phyloP scores from a whole-genome alignment of 2,888 invertebrate genomes.

The Lithophane leautieri region DNA sequence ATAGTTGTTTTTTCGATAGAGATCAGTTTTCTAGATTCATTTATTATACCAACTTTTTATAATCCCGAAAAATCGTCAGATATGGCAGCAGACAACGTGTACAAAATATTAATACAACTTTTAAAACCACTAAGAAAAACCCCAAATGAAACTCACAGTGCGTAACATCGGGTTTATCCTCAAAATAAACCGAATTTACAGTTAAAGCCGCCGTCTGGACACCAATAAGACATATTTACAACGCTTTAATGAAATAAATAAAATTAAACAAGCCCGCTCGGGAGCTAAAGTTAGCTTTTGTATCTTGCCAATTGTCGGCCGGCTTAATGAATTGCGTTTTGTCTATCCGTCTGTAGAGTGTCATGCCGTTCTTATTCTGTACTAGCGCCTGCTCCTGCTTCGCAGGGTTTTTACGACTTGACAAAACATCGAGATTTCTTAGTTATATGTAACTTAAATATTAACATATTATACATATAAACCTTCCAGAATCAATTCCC shows the following conservation, averaged over 20 bases:
- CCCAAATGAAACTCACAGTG: slow-evolving; percentile 36
- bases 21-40: neutral
- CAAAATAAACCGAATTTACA: slow-evolving; percentile 67
- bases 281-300: slow-evolving; percentile 64
- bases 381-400: too few species aligned
- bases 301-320: slow-evolving; percentile 62
- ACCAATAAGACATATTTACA: slow-evolving; percentile 68
- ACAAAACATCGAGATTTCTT: too few species aligned
- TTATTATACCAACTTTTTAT: neutral
- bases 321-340: slow-evolving; percentile 54
- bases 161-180: slow-evolving; percentile 51
- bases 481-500: too few species aligned
- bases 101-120: neutral
- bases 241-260: slow-evolving; percentile 62
- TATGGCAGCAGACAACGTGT: neutral
- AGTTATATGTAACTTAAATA: too few species aligned
- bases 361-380: slow-evolving; percentile 22
- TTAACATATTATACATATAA: too few species aligned
- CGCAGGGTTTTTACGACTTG: too few species aligned
- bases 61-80: neutral
- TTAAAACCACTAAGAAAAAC: slow-evolving; percentile 27
- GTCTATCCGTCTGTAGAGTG: slow-evolving; percentile 42
- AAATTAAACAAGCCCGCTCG: slow-evolving; percentile 60
- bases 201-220: slow-evolving; percentile 60
- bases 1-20: neutral